These are phyloP conservation scores for Urocyon cinereoargenteus DNA, from an alignment of 2,797 vertebrate genomes.

Conservation along the genomic window DNA sequence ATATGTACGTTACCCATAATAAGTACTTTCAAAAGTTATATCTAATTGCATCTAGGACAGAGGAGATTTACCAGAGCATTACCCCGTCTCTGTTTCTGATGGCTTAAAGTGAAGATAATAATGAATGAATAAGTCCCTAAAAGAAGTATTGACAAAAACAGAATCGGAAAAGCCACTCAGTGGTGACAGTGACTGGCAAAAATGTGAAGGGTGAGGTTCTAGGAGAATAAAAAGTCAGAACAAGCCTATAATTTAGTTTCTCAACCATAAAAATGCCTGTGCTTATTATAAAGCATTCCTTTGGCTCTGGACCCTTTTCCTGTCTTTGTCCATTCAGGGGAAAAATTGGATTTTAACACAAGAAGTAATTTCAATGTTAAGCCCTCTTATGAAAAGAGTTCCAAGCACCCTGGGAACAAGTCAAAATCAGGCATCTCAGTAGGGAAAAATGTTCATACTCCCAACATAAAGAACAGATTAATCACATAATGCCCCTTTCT, in stretches of 20 bases:
- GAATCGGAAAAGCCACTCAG: background rate
- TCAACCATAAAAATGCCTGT: background rate
- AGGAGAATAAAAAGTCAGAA: conserved; percentile 45
- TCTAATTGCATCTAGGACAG: conserved; percentile 28
- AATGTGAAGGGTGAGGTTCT: background rate
- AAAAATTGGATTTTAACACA: conserved; percentile 74
- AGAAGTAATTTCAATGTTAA: conserved; percentile 66
- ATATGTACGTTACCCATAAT: background rate
- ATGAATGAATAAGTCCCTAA: background rate
- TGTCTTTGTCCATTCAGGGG: conserved; percentile 61
- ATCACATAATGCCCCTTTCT: conserved; percentile 47
- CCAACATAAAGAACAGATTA: conserved; percentile 53
- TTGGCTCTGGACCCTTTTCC: conserved; percentile 28
- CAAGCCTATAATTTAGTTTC: conserved; percentile 25
- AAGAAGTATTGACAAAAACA: background rate
- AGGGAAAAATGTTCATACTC: conserved; percentile 41
- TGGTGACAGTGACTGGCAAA: conserved; percentile 19
- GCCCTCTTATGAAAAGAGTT: conserved; percentile 51
- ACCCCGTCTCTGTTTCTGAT: background rate
- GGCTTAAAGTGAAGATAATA: background rate
- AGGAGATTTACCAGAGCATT: conserved; percentile 9
- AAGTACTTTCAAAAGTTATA: background rate
- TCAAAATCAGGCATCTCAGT: conserved; percentile 57
- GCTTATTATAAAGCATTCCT: conserved; percentile 53
- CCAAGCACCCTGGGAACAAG: conserved; percentile 60